phyloP scores from a whole-genome alignment of 35 echinoderm and acorn worm genomes.

The Eucidaris tribuloides region DNA sequence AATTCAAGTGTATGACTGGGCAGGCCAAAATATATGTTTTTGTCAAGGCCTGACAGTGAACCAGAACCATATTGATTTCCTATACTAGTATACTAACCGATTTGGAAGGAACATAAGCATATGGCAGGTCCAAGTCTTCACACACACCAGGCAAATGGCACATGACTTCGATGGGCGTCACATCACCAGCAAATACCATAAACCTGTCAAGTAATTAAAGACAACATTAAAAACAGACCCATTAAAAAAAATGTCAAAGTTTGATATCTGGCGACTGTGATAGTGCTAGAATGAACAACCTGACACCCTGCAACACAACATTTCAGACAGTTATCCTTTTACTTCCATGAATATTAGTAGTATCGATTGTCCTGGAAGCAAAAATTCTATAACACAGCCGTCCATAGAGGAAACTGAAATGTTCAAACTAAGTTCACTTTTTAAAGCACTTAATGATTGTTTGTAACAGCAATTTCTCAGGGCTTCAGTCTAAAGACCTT shows the following conservation, averaged over 20 bases:
- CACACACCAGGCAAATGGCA: slow-evolving; percentile 91
- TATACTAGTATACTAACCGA: slow-evolving; percentile 44
- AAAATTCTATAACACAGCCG: too few relatives aligned
- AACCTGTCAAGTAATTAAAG: slow-evolving; percentile 39
- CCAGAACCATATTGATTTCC: neutral
- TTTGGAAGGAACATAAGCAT: slow-evolving; percentile 93
- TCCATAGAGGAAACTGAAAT: too few relatives aligned
- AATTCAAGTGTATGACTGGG: too few relatives aligned
- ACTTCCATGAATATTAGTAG: neutral
- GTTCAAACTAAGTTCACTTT: too few relatives aligned
- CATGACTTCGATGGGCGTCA: slow-evolving; percentile 94
- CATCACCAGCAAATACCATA: slow-evolving; percentile 93
- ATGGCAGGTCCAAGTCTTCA: slow-evolving; percentile 85
- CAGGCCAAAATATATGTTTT: too few relatives aligned
- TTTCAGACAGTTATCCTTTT: too few relatives aligned
- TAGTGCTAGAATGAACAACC: too few relatives aligned
- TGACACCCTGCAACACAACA: too few relatives aligned
- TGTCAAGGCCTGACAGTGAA: neutral
- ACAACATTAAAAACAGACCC: neutral
- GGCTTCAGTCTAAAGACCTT: neutral
- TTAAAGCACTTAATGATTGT: too few relatives aligned
- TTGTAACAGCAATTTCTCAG: too few relatives aligned
- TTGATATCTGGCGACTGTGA: too few relatives aligned
- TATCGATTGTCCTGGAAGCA: too few relatives aligned
- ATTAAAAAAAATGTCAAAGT: neutral